These are phyloP conservation scores for Piscicola geometra DNA, from an alignment of 2,888 invertebrate species.

Conservation along the genomic window DNA sequence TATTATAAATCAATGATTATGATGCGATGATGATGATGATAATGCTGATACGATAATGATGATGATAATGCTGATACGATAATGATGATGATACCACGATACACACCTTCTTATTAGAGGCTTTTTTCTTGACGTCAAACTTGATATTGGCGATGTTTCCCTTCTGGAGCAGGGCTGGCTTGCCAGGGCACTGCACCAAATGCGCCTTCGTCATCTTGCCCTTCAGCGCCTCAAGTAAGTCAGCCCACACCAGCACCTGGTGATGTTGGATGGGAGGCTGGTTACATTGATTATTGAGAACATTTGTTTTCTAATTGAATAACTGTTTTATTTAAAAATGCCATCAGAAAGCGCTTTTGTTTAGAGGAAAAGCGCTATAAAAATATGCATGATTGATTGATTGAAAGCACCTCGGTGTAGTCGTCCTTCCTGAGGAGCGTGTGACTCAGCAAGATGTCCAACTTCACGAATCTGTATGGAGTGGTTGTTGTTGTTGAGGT, in stretches of 20 bases:
- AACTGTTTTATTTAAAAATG: too few relatives aligned
- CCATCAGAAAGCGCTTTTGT: too few relatives aligned
- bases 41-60: too few relatives aligned
- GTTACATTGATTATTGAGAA: too few relatives aligned
- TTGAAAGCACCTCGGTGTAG: not conserved
- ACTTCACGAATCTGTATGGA: not conserved
- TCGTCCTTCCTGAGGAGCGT: not conserved
- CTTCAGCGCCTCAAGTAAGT: not conserved
- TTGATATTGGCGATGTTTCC: not conserved
- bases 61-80: too few relatives aligned
- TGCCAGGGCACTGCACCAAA: not conserved
- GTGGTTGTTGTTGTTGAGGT: too few relatives aligned
- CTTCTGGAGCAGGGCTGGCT: not conserved
- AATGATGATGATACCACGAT: too few relatives aligned
- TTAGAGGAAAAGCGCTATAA: too few relatives aligned
- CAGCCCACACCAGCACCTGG: not conserved
- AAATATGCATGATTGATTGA: too few relatives aligned
- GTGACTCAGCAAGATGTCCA: not conserved
- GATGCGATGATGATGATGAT: too few relatives aligned
- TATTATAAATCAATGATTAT: not conserved
- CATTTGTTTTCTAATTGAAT: too few relatives aligned
- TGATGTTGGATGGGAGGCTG: too few relatives aligned
- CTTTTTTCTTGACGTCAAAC: slow-evolving; percentile 4
- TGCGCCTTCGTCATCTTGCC: not conserved
- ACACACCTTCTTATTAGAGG: slow-evolving; percentile 6